Conservation (phyloP, 2,797 vertebrate genomes). For the Philypnodon macrostomus region DNA sequence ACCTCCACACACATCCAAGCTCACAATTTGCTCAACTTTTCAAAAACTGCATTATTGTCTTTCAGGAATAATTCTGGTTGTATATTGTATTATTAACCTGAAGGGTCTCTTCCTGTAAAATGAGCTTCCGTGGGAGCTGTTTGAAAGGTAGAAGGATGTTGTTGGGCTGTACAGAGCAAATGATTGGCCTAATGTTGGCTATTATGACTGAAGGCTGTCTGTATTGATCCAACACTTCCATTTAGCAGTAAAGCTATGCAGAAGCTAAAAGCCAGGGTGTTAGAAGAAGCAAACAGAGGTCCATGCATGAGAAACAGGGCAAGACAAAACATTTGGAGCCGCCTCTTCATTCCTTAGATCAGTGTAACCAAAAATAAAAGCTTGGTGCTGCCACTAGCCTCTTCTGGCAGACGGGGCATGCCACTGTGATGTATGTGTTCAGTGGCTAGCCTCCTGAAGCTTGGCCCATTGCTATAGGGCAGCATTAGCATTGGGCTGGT, state of each 20-base stretch:
- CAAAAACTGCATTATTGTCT: constrained; percentile 9
- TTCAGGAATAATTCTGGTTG: background rate
- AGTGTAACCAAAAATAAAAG: constrained; percentile 69
- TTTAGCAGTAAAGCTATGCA: constrained; percentile 27
- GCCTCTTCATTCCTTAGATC: constrained; percentile 65
- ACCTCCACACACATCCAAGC: constrained; percentile 22
- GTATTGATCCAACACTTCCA: constrained; percentile 51
- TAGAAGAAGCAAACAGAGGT: constrained; percentile 13
- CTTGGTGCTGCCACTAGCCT: constrained; percentile 48
- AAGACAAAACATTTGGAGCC: constrained; percentile 64
- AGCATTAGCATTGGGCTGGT: constrained; percentile 83
- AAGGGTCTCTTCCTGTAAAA: constrained; percentile 9
- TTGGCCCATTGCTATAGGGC: constrained; percentile 73
- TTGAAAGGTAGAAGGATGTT: constrained; percentile 17
- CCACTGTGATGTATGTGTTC: constrained; percentile 37
- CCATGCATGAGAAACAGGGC: constrained; percentile 25
- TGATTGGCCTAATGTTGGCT: constrained; percentile 36
- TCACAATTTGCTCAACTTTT: constrained; percentile 8
- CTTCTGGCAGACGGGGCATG: constrained; percentile 32
- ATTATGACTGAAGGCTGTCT: constrained; percentile 31
- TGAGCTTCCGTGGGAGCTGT: constrained; percentile 10
- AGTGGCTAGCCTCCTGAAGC: constrained; percentile 51
- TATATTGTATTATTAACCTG: constrained; percentile 20
- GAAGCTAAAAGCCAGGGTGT: constrained; percentile 28
- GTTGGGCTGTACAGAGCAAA: constrained; percentile 6